These are phyloP conservation scores for Synergus laeviventris DNA, from an alignment of 2,888 invertebrate species.

Conservation along the genomic window DNA sequence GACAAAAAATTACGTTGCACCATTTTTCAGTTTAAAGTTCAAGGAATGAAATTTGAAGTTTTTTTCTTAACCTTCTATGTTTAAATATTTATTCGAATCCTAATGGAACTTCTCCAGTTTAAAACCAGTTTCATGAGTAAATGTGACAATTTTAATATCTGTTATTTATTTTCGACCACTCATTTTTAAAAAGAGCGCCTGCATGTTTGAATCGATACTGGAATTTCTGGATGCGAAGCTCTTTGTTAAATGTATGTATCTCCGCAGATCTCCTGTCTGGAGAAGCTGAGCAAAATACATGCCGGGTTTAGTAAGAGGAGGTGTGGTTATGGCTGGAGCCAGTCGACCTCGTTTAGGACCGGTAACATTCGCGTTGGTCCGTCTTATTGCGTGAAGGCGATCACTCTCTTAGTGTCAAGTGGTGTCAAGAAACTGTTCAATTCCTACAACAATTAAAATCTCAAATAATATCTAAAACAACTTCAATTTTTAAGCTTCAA, in stretches of 20 bases:
- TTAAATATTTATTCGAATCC: background rate
- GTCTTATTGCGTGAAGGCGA: conserved; percentile 19
- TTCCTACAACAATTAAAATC: background rate
- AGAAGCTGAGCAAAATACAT: conserved; percentile 47
- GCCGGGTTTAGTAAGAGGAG: conserved; percentile 60
- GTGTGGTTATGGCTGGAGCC: conserved; percentile 67
- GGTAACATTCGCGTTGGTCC: conserved; percentile 57
- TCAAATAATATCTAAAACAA: no score
- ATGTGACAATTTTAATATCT: background rate
- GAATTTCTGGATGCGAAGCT: conserved; percentile 1
- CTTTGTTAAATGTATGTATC: conserved; percentile 36
- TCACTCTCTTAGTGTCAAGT: conserved; percentile 13
- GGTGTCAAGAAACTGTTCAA: background rate
- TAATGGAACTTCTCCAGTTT: background rate
- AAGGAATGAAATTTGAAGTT: no score
- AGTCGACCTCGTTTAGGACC: conserved; percentile 74
- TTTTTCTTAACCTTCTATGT: background rate
- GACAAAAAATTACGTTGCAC: background rate
- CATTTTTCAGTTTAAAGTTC: background rate
- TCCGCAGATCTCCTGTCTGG: conserved; percentile 5
- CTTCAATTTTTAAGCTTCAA: no score
- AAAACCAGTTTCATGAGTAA: background rate
- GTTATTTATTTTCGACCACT: background rate
- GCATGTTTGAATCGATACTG: background rate
- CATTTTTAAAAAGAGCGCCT: background rate